Evolutionary conservation across 92 coral and sea anemone genomes (phyloP).

Genomic region (Porites cylindrica): DNA sequence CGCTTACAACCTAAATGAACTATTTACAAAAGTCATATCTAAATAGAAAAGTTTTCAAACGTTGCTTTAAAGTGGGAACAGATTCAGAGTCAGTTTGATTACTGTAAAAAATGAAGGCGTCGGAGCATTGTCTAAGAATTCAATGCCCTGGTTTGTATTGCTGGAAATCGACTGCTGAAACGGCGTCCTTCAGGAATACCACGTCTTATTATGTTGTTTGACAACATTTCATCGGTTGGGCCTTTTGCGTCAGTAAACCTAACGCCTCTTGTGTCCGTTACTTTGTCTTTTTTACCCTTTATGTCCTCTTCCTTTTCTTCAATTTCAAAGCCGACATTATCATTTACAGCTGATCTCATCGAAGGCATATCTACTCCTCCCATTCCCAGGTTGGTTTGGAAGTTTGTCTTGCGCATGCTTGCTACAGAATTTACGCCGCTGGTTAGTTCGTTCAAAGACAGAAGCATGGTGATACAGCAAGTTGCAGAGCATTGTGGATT

Average conservation of each 20-base stretch:
- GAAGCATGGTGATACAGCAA: slow-evolving; percentile 46
- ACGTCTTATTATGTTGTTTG: background rate
- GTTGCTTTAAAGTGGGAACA: no score
- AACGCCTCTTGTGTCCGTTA: background rate
- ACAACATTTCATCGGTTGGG: background rate
- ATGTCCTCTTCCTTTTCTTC: slow-evolving; percentile 9
- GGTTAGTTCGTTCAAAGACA: slow-evolving; percentile 31
- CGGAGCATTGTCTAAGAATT: background rate
- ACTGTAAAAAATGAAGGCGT: no score
- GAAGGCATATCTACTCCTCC: slow-evolving; percentile 48
- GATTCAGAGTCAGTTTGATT: no score
- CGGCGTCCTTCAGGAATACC: background rate
- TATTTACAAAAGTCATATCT: no score
- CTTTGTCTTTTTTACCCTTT: background rate
- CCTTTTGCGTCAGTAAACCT: background rate
- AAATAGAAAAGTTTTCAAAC: no score
- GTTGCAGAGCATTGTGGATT: slow-evolving; percentile 41
- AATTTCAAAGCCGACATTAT: slow-evolving; percentile 35
- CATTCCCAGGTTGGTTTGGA: slow-evolving; percentile 14
- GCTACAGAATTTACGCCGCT: slow-evolving; percentile 45
- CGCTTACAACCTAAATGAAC: no score
- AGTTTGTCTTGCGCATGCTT: background rate
- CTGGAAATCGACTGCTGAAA: slow-evolving; percentile 31
- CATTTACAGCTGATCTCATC: slow-evolving; percentile 26
- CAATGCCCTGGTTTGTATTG: background rate